Conservation (phyloP, 1,140 invertebrate species). For the Planococcus citri region DNA sequence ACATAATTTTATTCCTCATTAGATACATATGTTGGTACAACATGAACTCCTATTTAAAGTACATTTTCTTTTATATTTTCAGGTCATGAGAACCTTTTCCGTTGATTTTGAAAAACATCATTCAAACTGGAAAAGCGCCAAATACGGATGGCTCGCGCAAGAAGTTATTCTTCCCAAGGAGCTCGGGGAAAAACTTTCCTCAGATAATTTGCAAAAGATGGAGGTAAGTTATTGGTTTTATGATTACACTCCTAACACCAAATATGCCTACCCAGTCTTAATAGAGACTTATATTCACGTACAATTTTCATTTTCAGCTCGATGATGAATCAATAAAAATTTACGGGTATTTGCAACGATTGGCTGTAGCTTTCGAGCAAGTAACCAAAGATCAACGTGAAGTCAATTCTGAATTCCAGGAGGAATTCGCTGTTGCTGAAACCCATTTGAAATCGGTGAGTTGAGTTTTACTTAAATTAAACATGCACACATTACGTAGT, state of each 20-base stretch:
- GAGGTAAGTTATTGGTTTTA: too few species aligned
- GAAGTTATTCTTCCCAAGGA: background rate
- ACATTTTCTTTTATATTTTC: background rate
- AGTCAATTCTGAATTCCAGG: constrained; percentile 37
- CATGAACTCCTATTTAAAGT: background rate
- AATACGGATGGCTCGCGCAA: background rate
- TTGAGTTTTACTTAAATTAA: constrained; percentile 20
- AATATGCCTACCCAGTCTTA: too few species aligned
- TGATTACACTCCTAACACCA: too few species aligned
- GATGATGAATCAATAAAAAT: constrained; percentile 38
- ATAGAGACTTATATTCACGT: too few species aligned
- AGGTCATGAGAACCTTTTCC: background rate
- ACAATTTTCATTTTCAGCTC: background rate
- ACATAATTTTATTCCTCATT: background rate
- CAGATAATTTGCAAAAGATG: background rate
- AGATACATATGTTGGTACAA: background rate
- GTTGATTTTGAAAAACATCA: too few species aligned
- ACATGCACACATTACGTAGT: too few species aligned
- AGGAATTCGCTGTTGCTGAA: constrained; percentile 44
- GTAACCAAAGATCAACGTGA: constrained; percentile 46
- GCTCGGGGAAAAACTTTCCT: background rate
- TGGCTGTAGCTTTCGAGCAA: constrained; percentile 52
- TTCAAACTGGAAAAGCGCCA: too few species aligned
- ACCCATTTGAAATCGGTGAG: constrained; percentile 42
- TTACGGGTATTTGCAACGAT: constrained; percentile 49